A percentile compares a stretch with the other conserved stretches of the same genome.
Conservation (phyloP, 1,140 invertebrate species). For the Ceratosolen solmsi region DNA sequence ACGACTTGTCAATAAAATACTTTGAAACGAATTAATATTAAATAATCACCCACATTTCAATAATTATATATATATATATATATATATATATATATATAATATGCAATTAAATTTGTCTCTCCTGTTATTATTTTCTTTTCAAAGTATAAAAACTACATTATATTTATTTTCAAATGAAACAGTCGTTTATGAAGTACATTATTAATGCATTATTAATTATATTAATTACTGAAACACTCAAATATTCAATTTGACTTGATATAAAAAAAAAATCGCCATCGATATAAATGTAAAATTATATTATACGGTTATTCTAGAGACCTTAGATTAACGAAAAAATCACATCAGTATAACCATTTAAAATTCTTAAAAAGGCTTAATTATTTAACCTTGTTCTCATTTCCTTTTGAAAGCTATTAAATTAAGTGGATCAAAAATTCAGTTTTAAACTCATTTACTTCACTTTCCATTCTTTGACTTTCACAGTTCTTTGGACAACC, state of each 20-base stretch:
- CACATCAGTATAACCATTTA: not conserved
- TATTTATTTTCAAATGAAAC: not conserved
- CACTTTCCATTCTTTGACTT: not conserved
- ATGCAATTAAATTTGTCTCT: no score
- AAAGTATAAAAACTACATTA: no score
- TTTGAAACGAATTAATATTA: no score
- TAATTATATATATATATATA: no score
- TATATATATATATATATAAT: no score
- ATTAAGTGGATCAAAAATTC: conserved; percentile 23
- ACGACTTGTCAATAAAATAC: no score
- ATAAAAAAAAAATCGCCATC: not conserved
- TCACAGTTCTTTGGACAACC: not conserved
- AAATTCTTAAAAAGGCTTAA: not conserved
- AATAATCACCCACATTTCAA: no score
- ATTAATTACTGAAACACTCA: not conserved
- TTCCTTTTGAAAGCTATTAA: conserved; percentile 22
- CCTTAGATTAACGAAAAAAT: not conserved
- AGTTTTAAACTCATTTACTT: conserved; percentile 1
- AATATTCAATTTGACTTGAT: not conserved
- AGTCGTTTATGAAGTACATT: no score
- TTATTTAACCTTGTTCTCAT: not conserved
- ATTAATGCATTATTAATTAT: not conserved
- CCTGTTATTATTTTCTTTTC: no score
- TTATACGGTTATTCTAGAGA: not conserved
- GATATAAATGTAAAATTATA: not conserved